Base-by-base conservation (phyloP, 2,113 vertebrate species). In the Solea senegalensis region DNA sequence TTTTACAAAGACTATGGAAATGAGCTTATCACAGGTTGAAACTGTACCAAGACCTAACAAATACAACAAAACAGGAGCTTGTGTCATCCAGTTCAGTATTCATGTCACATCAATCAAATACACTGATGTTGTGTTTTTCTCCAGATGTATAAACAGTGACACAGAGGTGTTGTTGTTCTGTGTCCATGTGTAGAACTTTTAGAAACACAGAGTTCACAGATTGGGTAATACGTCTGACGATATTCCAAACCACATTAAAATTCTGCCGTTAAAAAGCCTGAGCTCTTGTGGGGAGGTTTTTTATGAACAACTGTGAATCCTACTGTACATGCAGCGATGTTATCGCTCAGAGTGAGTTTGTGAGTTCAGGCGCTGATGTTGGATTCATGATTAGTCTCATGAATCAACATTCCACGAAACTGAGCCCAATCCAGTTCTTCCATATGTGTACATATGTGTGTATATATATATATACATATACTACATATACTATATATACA, bases 361-460 rank as follows among this genome's bases (percentile, higher is more conserved):
- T 40, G 41, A n/a, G n/a, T n/a, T n/a, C n/a, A 75, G 49, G 27
- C 74, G 39, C 44, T 74, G 61, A 70, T 66, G 61, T 56, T 57
- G 40, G 68, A 46, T 10, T 39, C 74, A 53, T 46, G 54, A 53
- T 55, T 64, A 60, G 50, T 57, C 63, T 78, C 50, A 14, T 34
- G 27, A 51, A 39, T 48, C 15, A 2, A 55, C 8, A 11, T 64
- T 72, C 21, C 16, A 27, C n/a, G n/a, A n/a, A n/a, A n/a, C n/a
- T n/a, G n/a, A 69, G 43, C 13, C 44, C n/a, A 43, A 9, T 52
- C 45, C 28, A 34, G 48, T 61, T 80, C 11, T 34, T 72, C 9
- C 21, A 48, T n/a, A n/a, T n/a, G n/a, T n/a, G n/a, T n/a, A 21
- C 21, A 21, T 21, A 21, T 1, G 1, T 21, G 1, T 21, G 1